Base-by-base conservation (phyloP, 2,888 invertebrate species). In the Tribolium freemani region DNA sequence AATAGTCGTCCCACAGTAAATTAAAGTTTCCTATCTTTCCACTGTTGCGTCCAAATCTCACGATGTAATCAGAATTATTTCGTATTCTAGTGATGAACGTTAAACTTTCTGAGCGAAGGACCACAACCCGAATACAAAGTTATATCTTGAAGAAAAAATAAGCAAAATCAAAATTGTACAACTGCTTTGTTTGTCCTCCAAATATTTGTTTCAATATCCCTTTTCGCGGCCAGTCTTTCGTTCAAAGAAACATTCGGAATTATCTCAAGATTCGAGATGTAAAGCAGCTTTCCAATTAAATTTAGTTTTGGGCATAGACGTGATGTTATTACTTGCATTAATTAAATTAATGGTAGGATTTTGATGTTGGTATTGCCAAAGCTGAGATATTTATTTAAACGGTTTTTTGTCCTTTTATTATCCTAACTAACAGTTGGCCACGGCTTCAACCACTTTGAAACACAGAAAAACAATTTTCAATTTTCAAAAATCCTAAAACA, bases 201-300 rank as follows among this genome's bases (percentile, higher is more conserved):
- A 38, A 38, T 57, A 44, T 57, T 57, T 57, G 20, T 16, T 44
- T 13, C 31, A 57, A 57, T 57, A 57, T 38, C 13, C 31, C 31
- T 31, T 31, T 38, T 38, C 38, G 38, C 38, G 38, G 8, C n/a
- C 38, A 38, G 6, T 16, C 1, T 16, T 16, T 16, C 16, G 16
- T 16, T 38, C 8, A 8, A 38, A 3, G 8, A 38, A 38, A n/a
- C 38, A 26, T 26, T 26, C 3, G 4, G 26, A 5, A 26, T 21
- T 38, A 57, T 16, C 16, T 57, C 44, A 38, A 2, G 11, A 30
- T 8, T 44, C 31, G n/a, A 5, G 4, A 11, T 3, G 10, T 56
- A 5, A 1, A 9, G 16, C 8, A n/a, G 16, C 13, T 5, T n/a
- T 20, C 5, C 31, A 26, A 26, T 56, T 56, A 56, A 56, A 56